Conservation (phyloP, 1,140 invertebrate species). For the Phymorhynchus buccinoides region DNA sequence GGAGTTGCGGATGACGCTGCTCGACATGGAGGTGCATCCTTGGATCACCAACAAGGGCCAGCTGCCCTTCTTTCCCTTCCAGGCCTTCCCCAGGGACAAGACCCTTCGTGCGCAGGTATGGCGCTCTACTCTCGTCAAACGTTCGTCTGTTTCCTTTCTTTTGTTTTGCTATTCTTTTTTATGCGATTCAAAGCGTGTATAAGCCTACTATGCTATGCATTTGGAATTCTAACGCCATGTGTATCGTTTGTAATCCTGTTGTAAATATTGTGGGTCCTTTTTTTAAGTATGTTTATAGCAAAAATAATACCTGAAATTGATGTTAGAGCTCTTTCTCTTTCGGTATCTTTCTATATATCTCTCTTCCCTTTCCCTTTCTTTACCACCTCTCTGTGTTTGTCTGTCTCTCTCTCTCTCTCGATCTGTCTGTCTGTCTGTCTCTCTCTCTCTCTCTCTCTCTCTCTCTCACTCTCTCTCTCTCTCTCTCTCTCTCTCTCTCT, state of each 20-base stretch:
- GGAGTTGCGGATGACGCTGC: conserved; percentile 67
- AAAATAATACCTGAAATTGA: no score
- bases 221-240: no score
- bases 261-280: no score
- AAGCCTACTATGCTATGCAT: no score
- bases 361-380: no score
- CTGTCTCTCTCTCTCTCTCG: conserved; percentile 6
- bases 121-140: background rate
- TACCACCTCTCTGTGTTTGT: no score
- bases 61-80: conserved; percentile 67
- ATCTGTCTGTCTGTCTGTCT: background rate
- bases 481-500: background rate
- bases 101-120: conserved; percentile 65
- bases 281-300: no score
- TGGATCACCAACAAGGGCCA: conserved; percentile 70
- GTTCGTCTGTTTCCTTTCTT: background rate
- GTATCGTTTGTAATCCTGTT: no score
- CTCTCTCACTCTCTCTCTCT: background rate
- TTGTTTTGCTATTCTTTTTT: conserved; percentile 23
- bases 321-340: no score
- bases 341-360: no score
- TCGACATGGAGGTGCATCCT: conserved; percentile 69
- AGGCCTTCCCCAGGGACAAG: conserved; percentile 64
- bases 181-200: no score
- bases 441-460: background rate